Base-by-base conservation (phyloP, 2,797 vertebrate species). In the Galagoides demidoff region DNA sequence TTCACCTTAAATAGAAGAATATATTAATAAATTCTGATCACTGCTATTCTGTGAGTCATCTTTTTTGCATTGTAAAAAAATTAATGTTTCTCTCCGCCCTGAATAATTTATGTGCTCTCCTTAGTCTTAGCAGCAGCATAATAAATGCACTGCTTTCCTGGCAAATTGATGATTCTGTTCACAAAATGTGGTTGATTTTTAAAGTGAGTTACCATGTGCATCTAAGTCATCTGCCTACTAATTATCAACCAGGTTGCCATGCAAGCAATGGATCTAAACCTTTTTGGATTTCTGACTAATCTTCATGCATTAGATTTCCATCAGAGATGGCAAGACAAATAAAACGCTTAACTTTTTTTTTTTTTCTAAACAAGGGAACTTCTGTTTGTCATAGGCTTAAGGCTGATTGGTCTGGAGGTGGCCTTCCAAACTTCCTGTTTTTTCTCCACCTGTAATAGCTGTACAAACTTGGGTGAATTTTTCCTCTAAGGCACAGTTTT, bases 61-160 rank as follows among this genome's bases (percentile, higher is more conserved):
- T 97, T 81, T 71, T 96, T 96, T 95, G 92, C 78, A 95, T 81
- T 97, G 78, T 92, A 86, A 96, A 94, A 90, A 85, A 63, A 83
- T 52, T 89, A 95, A 90, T 57, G 68, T 92, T 37, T 93, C 52
- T 92, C 6, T 77, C 31, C 25, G 68, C 57, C 63, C n/a, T 96
- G 87, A 96, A 97, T 96, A 97, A 97, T 95, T 96, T 93, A 96
- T 96, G 37, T 87, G 83, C 68, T 83, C 37, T 92, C 23, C 45
- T 92, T 71, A 59, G 34, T 91, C 66, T 87, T 81, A 73, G 76
- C 45, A 77, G 29, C 68, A 85, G 57, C 23, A 81, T 96, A 95
- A 96, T 85, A 95, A 95, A 95, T 95, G 84, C n/a, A 77, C 61
- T 81, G n/a, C 57, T 25, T 89, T 95, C 49, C 61, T 93, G 81